phyloP scores from a whole-genome alignment of 1,140 invertebrate genomes.

The Zaprionus tsacasi region DNA sequence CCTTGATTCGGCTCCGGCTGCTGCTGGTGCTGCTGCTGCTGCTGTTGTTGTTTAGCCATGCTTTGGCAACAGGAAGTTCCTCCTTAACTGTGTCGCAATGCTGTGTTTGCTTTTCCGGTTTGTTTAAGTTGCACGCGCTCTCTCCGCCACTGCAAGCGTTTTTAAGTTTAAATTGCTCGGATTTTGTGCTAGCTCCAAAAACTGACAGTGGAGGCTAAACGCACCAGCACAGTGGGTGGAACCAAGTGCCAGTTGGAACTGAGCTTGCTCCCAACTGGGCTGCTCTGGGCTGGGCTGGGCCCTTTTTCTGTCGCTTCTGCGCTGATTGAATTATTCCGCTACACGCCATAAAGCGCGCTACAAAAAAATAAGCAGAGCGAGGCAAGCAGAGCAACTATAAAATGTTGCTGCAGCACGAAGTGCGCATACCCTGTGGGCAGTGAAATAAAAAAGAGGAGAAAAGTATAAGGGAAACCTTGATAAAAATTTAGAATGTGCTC shows the following conservation, averaged over 20 bases:
- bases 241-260: not conserved
- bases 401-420: slow-evolving; percentile 9
- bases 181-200: slow-evolving; percentile 48
- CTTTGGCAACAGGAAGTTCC: slow-evolving; percentile 72
- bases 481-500: no score
- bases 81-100: slow-evolving; percentile 77
- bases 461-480: not conserved
- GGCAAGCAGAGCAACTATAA: not conserved
- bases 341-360: slow-evolving; percentile 71
- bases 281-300: not conserved
- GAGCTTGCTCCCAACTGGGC: not conserved
- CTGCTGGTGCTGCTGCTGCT: slow-evolving; percentile 13
- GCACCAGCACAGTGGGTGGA: not conserved
- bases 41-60: slow-evolving; percentile 47
- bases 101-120: slow-evolving; percentile 80
- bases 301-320: slow-evolving; percentile 62
- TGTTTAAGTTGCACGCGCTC: slow-evolving; percentile 78
- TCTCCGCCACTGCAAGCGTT: slow-evolving; percentile 70
- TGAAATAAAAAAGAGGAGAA: not conserved
- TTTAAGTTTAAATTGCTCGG: slow-evolving; percentile 79
- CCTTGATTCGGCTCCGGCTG: slow-evolving; percentile 34
- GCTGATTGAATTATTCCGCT: slow-evolving; percentile 80
- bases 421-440: not conserved
- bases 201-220: slow-evolving; percentile 36
- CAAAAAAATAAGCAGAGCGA: slow-evolving; percentile 43